phyloP scores from a whole-genome alignment of 2,797 vertebrate genomes.

The Naso thynnoides region DNA sequence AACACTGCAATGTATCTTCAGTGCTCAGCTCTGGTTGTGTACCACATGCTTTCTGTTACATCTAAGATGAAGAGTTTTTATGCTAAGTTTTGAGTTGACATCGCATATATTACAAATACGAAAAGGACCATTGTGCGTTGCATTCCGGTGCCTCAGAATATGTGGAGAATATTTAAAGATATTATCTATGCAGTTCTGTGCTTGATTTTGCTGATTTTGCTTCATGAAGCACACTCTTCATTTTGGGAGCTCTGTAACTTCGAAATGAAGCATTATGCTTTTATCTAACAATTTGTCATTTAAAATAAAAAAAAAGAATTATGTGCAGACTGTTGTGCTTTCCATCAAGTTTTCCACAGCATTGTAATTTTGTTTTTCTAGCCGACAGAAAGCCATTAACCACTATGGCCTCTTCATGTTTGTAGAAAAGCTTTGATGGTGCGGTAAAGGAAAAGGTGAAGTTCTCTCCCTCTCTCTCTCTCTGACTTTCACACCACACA shows the following conservation, averaged over 20 bases:
- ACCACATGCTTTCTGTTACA: slow-evolving; percentile 45
- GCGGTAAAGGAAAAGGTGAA: neutral
- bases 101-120: slow-evolving; percentile 56
- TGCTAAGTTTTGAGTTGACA: slow-evolving; percentile 62
- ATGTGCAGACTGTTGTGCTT: slow-evolving; percentile 31
- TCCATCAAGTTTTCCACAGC: neutral
- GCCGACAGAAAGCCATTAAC: neutral
- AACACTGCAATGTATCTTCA: slow-evolving; percentile 51
- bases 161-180: slow-evolving; percentile 55
- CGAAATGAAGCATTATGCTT: slow-evolving; percentile 64
- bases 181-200: slow-evolving; percentile 77
- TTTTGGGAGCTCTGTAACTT: slow-evolving; percentile 62
- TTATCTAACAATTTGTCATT: slow-evolving; percentile 73
- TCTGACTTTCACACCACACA: neutral
- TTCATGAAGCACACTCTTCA: slow-evolving; percentile 64
- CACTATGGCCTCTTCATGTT: neutral
- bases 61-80: slow-evolving; percentile 46
- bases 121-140: slow-evolving; percentile 47
- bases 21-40: slow-evolving; percentile 42
- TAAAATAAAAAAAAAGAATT: slow-evolving; percentile 72
- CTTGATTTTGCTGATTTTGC: slow-evolving; percentile 75
- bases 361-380: neutral
- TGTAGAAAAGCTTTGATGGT: slow-evolving; percentile 9
- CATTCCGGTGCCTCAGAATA: slow-evolving; percentile 60
- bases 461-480: neutral